Percentiles rank a stretch among this genome's conserved stretches.
Conservation (phyloP, 2,888 invertebrate species). For the Thymelicus lineola region DNA sequence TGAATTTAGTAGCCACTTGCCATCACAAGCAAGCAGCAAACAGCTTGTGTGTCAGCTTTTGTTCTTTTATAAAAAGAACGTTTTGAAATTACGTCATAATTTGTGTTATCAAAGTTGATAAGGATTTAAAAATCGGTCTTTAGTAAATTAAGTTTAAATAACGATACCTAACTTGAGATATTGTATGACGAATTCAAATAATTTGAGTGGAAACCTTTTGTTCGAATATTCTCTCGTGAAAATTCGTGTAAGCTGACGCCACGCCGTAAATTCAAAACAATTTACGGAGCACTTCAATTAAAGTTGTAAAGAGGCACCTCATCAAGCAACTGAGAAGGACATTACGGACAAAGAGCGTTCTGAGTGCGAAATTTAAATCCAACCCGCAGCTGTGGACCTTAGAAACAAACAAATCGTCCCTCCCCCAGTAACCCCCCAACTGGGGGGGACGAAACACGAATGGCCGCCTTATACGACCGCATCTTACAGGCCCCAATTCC, state of each 20-base stretch:
- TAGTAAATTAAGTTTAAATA: too few species aligned
- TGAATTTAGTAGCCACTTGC: too few species aligned
- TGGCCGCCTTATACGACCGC: constrained; percentile 81
- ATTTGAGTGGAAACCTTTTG: constrained; percentile 34
- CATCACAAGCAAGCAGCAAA: too few species aligned
- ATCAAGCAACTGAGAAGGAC: constrained; percentile 74
- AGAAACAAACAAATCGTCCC: constrained; percentile 80
- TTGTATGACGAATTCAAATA: constrained; percentile 18
- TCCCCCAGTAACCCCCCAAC: constrained; percentile 48
- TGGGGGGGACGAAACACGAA: constrained; percentile 54
- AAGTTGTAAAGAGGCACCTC: constrained; percentile 77
- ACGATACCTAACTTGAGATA: not conserved
- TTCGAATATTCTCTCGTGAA: constrained; percentile 33
- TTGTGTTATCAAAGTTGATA: too few species aligned
- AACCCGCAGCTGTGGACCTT: constrained; percentile 79
- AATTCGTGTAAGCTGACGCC: constrained; percentile 41
- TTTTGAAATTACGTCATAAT: too few species aligned
- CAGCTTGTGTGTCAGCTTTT: too few species aligned
- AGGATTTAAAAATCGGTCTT: too few species aligned
- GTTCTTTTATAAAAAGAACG: too few species aligned
- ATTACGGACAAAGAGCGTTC: constrained; percentile 69
- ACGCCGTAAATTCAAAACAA: constrained; percentile 56
- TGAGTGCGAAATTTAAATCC: constrained; percentile 77
- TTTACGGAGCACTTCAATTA: constrained; percentile 70
- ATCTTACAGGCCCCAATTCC: constrained; percentile 84